Evolutionary conservation across 2,888 invertebrate genomes (phyloP).

Genomic region (Chrysina gloriosa): DNA sequence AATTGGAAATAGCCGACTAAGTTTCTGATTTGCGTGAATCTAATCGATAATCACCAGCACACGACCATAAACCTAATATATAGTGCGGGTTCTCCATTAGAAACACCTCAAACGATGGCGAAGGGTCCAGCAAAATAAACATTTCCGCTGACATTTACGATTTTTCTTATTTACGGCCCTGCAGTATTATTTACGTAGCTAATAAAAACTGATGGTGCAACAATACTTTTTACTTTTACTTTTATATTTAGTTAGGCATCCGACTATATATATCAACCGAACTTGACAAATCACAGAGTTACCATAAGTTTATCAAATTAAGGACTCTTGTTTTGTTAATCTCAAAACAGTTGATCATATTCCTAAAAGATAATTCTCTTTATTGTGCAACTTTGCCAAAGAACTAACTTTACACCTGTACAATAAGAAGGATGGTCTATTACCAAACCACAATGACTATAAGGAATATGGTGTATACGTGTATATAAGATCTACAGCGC

Average conservation of each 20-base stretch:
- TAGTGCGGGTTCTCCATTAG: neutral
- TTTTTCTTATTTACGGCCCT: slow-evolving; percentile 10
- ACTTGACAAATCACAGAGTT: neutral
- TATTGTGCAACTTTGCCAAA: no score
- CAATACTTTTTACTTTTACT: neutral
- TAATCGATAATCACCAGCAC: neutral
- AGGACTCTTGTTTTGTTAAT: no score
- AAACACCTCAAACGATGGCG: slow-evolving; percentile 11
- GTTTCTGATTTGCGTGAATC: neutral
- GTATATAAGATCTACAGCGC: no score
- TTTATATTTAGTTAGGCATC: neutral
- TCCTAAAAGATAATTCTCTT: no score
- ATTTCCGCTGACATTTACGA: slow-evolving; percentile 18
- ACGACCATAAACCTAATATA: slow-evolving; percentile 14
- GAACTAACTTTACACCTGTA: no score
- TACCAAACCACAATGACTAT: no score
- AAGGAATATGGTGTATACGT: no score
- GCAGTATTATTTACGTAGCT: slow-evolving; percentile 7
- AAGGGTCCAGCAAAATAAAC: slow-evolving; percentile 10
- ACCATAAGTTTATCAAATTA: no score
- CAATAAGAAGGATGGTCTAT: no score
- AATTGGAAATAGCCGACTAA: no score
- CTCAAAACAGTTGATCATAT: no score
- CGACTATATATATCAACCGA: neutral
- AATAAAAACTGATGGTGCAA: slow-evolving; percentile 11